A percentile compares a stretch with the other conserved stretches of the same genome.
Conservation (phyloP, 1,140 invertebrate genomes). For the Drosophila triauraria region DNA sequence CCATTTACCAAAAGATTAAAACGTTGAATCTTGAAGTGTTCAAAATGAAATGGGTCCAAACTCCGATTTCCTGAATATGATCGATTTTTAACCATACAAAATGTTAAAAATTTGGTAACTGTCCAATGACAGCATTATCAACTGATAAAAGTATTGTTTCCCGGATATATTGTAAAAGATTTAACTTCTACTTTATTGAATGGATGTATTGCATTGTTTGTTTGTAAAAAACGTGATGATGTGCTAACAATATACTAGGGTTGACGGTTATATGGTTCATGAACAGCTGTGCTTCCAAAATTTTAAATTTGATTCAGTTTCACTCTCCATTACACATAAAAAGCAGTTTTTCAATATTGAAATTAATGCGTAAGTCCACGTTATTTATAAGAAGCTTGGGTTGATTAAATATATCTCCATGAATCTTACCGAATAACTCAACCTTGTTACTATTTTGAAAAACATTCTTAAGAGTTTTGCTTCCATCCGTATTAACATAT, state of each 20-base stretch:
- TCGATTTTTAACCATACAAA: too few species aligned
- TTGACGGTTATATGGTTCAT: constrained; percentile 11
- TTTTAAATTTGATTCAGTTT: constrained; percentile 1
- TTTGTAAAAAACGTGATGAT: constrained; percentile 10
- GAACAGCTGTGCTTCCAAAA: constrained; percentile 9
- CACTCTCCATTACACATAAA: constrained; percentile 10
- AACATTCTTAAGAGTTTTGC: too few species aligned
- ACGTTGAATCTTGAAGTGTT: constrained; percentile 1
- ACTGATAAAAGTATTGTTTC: not conserved
- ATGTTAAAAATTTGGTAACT: too few species aligned
- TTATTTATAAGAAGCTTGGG: too few species aligned
- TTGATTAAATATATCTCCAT: too few species aligned
- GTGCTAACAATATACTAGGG: not conserved
- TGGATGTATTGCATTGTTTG: constrained; percentile 5
- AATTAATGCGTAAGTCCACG: too few species aligned
- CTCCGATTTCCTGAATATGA: too few species aligned
- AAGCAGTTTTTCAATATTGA: constrained; percentile 8
- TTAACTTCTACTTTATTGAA: not conserved
- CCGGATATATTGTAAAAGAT: constrained; percentile 8
- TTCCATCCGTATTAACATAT: too few species aligned
- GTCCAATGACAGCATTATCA: not conserved
- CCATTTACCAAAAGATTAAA: not conserved
- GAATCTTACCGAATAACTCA: too few species aligned
- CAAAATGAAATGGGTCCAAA: not conserved
- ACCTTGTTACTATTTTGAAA: too few species aligned